Evolutionary conservation across 1,140 invertebrate species (phyloP).

Genomic region (Macrotrachela quadricornifera): DNA sequence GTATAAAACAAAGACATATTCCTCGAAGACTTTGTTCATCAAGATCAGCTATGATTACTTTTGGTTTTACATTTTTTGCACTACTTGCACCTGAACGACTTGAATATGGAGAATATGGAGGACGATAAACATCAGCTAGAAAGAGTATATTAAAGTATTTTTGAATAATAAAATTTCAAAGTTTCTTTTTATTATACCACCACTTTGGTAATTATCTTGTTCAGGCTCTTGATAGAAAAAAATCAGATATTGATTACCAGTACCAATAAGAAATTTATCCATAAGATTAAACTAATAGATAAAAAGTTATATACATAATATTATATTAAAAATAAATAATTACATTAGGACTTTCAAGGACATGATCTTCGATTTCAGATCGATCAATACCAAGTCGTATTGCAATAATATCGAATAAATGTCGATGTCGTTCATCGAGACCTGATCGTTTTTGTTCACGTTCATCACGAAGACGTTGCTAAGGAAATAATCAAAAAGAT

Average conservation of each 20-base stretch:
- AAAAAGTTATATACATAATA: not conserved
- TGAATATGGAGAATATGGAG: slow-evolving; percentile 11
- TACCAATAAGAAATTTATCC: slow-evolving; percentile 22
- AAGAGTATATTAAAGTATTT: no score
- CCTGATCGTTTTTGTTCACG: slow-evolving; percentile 23
- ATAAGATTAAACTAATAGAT: slow-evolving; percentile 25
- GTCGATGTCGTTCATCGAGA: slow-evolving; percentile 25
- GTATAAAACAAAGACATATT: slow-evolving; percentile 65
- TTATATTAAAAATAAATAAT: not conserved
- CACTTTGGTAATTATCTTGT: slow-evolving; percentile 45
- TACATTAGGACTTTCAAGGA: slow-evolving; percentile 29
- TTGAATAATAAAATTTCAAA: slow-evolving; percentile 10
- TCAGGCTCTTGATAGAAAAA: slow-evolving; percentile 43
- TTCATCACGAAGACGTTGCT: slow-evolving; percentile 15
- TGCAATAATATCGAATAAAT: slow-evolving; percentile 25
- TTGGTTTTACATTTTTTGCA: slow-evolving; percentile 42
- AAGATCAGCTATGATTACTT: slow-evolving; percentile 65
- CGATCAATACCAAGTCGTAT: slow-evolving; percentile 23
- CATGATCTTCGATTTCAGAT: slow-evolving; percentile 27
- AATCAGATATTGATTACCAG: slow-evolving; percentile 20
- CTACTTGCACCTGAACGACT: slow-evolving; percentile 18
- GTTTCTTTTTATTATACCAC: not conserved
- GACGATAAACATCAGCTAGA: not conserved
- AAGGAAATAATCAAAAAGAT: no score
- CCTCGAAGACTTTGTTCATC: slow-evolving; percentile 57